Base-by-base conservation (phyloP, 2,113 vertebrate genomes). In the Psephotus haematonotus region DNA sequence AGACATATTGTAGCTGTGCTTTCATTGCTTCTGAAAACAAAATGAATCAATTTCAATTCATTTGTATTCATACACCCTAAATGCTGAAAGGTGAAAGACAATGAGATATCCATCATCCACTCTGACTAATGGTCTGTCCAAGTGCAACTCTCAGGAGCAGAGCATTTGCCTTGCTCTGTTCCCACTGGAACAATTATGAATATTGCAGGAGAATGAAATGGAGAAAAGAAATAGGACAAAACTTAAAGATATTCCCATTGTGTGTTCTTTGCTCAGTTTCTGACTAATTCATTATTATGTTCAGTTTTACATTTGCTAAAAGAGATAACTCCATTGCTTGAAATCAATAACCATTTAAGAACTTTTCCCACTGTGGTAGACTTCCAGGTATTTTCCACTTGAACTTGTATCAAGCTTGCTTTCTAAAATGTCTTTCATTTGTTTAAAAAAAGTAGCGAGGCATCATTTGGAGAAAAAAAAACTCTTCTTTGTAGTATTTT, bases 1-100 rank as follows among this genome's bases (percentile, higher is more conserved):
- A 27, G 23, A 37, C 24, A 10, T n/a, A 15, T 44, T 47, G 46
- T 47, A 84, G 28, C 46, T 91, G 16, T 65, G 6, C 37, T 71
- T 67, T 31, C 18, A 71, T 67, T 75, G 17, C 79, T 82, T 75
- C 65, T 71, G 70, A 78, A 93, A 93, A 71, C 29, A 84, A 35
- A 67, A 41, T 1, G 2, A 77, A 82, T 59, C 25, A 52, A 75
- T 92, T 87, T 87, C 2, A 67, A 25, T 57, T 75, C 0, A 53
- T 79, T 87, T 70, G 17, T 52, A 41, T 79, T 82, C 55, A 28
- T 37, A 67, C 6, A 5, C 28, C 15, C 24, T 63, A 78, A 75
- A 53, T 49, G 50, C 27, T 85, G 64, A 24, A 75, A 75, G 0
- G 0, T 22, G 31, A 14, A 71, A 84, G 11, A 53, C 27, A 65